A percentile compares a stretch with the other conserved stretches of the same genome.
phyloP scores from a whole-genome alignment of 1,140 invertebrate genomes.

The Schlechtendalia chinensis region DNA sequence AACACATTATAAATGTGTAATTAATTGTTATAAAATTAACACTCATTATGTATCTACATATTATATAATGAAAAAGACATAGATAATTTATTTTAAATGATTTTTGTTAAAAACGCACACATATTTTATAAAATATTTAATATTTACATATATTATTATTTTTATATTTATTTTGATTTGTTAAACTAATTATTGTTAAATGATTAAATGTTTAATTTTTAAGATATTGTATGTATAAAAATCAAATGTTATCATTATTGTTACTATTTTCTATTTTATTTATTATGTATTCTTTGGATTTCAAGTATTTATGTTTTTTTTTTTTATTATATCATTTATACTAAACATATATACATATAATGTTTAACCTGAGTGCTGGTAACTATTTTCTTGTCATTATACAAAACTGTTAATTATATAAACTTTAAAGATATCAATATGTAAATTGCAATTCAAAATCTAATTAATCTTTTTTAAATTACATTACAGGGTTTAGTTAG shows the following conservation, averaged over 20 bases:
- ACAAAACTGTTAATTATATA: too few relatives aligned
- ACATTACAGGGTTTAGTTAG: too few relatives aligned
- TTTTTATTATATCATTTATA: too few relatives aligned
- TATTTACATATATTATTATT: slow-evolving; percentile 15
- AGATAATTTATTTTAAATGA: slow-evolving; percentile 2
- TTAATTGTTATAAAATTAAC: slow-evolving; percentile 9
- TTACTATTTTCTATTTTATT: slow-evolving; percentile 23
- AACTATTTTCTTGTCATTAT: too few relatives aligned
- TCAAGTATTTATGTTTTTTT: neutral
- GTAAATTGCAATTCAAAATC: too few relatives aligned
- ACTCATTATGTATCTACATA: neutral
- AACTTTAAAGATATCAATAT: too few relatives aligned
- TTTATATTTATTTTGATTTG: slow-evolving; percentile 38
- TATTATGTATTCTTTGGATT: slow-evolving; percentile 1
- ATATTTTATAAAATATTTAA: slow-evolving; percentile 23
- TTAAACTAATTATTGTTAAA: slow-evolving; percentile 29
- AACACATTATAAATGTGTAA: slow-evolving; percentile 4
- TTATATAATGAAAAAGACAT: neutral
- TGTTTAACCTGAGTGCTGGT: too few relatives aligned
- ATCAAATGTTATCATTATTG: neutral
- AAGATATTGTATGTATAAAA: neutral
- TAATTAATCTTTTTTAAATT: too few relatives aligned
- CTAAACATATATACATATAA: too few relatives aligned
- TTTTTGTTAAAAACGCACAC: neutral
- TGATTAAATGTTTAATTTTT: slow-evolving; percentile 30